A percentile compares a stretch with the other conserved stretches of the same genome.
Conservation (phyloP, 2,888 invertebrate genomes). For the Lamellibrachia columna region DNA sequence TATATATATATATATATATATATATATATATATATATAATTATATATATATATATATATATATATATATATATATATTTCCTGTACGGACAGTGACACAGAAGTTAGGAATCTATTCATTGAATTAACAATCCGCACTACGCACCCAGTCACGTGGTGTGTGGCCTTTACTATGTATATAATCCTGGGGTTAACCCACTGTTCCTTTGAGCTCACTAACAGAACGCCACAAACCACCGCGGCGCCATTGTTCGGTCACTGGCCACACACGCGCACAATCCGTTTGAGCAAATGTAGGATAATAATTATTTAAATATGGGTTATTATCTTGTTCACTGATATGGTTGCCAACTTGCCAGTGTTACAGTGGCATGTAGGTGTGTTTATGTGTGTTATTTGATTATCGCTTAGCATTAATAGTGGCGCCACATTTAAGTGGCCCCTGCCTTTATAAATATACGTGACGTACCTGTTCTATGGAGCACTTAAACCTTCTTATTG, state of each 20-base stretch:
- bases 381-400: neutral
- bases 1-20: no score
- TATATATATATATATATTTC: no score
- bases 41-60: no score
- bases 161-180: neutral
- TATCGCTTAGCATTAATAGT: neutral
- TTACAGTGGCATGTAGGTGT: neutral
- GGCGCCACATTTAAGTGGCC: neutral
- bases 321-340: neutral
- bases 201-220: neutral
- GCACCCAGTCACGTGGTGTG: neutral
- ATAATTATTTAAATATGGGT: neutral
- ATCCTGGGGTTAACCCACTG: neutral
- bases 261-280: neutral
- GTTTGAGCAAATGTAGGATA: neutral
- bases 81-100: neutral
- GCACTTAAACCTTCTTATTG: neutral
- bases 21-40: no score
- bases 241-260: neutral
- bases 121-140: neutral
- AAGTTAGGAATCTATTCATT: neutral
- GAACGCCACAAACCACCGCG: neutral
- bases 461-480: neutral
- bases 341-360: neutral
- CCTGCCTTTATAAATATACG: neutral